Evolutionary conservation across 2,888 invertebrate species (phyloP).

Genomic region (Cephus pulcher): DNA sequence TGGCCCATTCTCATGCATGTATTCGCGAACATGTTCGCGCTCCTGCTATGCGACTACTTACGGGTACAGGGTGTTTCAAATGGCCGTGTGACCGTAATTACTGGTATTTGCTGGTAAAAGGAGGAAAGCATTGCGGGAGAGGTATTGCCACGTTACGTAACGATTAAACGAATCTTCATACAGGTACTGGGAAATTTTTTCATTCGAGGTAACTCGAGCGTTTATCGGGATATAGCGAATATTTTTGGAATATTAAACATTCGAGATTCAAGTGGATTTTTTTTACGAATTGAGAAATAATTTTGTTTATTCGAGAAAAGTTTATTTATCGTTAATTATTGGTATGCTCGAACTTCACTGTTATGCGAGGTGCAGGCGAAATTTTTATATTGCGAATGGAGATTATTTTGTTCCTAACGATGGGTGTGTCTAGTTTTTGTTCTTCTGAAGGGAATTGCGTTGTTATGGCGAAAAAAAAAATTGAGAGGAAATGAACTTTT

Average conservation of each 20-base stretch:
- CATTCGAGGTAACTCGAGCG: neutral
- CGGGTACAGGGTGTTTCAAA: constrained; percentile 12
- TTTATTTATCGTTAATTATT: neutral
- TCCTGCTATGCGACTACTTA: constrained; percentile 37
- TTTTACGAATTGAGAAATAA: neutral
- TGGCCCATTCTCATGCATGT: constrained; percentile 52
- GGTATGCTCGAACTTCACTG: neutral
- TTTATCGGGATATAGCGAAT: neutral
- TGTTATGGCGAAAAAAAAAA: neutral
- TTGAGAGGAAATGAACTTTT: neutral
- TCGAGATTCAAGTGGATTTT: neutral
- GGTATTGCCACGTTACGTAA: neutral
- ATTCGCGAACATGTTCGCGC: constrained; percentile 44
- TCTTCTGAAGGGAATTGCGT: neutral
- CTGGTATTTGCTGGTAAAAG: neutral
- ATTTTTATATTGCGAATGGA: neutral
- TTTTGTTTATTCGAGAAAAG: neutral
- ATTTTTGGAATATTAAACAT: neutral
- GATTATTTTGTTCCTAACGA: neutral
- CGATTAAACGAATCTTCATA: neutral
- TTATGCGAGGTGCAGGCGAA: neutral
- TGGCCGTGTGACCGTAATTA: neutral
- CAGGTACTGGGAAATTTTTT: neutral
- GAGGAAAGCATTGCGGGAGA: neutral
- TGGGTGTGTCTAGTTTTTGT: too few relatives aligned